Evolutionary conservation across 2,113 vertebrate species (phyloP).

Genomic region (Phycodurus eques): DNA sequence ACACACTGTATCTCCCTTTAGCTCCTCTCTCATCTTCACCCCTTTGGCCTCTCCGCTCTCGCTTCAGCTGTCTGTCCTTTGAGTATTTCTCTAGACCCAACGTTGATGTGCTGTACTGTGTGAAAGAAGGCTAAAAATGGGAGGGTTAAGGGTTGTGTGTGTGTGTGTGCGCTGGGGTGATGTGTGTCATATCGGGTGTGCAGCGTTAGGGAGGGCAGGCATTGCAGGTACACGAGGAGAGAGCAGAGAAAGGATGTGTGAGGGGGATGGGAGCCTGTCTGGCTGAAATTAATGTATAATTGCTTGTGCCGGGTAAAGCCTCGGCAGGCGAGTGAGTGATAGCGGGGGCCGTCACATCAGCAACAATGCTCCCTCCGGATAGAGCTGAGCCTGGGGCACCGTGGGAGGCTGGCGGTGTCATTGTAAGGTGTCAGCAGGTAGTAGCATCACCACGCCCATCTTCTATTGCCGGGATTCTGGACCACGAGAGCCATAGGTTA

Average conservation of each 20-base stretch:
- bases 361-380: constrained; percentile 19
- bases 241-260: constrained; percentile 12
- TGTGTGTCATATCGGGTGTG: constrained; percentile 32
- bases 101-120: constrained; percentile 14
- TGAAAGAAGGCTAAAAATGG: constrained; percentile 21
- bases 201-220: constrained; percentile 11
- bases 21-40: constrained; percentile 34
- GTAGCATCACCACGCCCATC: constrained; percentile 28
- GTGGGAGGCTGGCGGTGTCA: constrained; percentile 28
- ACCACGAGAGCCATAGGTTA: not conserved
- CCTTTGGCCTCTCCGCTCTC: constrained; percentile 29
- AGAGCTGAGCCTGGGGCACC: constrained; percentile 19
- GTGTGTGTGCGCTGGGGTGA: not conserved
- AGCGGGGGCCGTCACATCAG: constrained; percentile 30
- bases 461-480: not conserved
- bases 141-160: constrained; percentile 26
- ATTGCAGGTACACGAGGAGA: constrained; percentile 15
- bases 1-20: constrained; percentile 37
- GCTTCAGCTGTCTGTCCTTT: constrained; percentile 31
- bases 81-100: constrained; percentile 26
- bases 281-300: constrained; percentile 69
- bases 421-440: constrained; percentile 17
- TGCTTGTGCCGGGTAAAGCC: constrained; percentile 61
- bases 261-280: constrained; percentile 51
- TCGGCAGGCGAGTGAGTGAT: constrained; percentile 50